Conservation (phyloP, 2,888 invertebrate genomes). For the Mesoligia furuncula region DNA sequence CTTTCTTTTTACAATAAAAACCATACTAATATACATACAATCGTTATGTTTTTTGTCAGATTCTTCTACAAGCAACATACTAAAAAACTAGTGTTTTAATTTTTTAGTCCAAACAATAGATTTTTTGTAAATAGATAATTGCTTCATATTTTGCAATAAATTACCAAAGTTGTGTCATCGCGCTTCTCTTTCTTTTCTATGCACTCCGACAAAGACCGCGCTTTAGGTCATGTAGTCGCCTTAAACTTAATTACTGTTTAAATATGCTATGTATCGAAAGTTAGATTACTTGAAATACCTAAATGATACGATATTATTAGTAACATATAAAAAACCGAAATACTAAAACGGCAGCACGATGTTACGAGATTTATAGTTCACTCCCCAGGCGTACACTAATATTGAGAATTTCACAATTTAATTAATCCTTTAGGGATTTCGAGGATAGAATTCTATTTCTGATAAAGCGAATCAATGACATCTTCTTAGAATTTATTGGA, state of each 20-base stretch:
- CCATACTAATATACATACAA: too few species aligned
- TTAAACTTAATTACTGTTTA: background rate
- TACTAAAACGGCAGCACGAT: background rate
- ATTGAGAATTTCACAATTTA: background rate
- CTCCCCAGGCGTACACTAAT: slow-evolving; percentile 5
- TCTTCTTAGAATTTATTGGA: background rate
- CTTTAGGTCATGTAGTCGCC: too few species aligned
- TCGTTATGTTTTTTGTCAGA: too few species aligned
- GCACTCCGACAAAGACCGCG: too few species aligned
- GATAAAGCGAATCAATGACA: slow-evolving; percentile 4
- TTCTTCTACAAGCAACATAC: too few species aligned
- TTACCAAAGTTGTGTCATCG: too few species aligned
- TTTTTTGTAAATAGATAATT: too few species aligned
- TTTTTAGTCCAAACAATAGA: too few species aligned
- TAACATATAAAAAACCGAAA: background rate
- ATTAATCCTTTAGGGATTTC: slow-evolving; percentile 20
- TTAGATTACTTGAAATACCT: background rate
- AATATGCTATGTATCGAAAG: background rate
- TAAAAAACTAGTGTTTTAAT: too few species aligned
- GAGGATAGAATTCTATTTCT: background rate
- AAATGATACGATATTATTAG: background rate
- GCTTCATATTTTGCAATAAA: too few species aligned
- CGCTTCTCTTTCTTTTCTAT: too few species aligned
- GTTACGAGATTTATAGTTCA: background rate
- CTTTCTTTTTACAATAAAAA: too few species aligned